Base-by-base conservation (phyloP, 92 coral and sea anemone species). In the Paragorgia papillata region DNA sequence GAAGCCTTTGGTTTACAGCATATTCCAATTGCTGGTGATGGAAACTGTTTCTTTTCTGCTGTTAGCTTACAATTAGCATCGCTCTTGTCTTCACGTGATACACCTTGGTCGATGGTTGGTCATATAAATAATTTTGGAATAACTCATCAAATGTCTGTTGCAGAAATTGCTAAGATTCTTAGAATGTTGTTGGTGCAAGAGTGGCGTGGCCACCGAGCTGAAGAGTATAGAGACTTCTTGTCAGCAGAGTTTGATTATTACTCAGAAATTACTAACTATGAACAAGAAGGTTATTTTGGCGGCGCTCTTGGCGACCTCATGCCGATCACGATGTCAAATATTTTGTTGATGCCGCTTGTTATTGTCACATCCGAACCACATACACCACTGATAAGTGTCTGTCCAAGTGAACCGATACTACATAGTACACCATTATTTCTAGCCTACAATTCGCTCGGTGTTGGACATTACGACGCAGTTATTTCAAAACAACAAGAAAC, bases 251-350 rank as follows among this genome's bases (percentile, higher is more conserved):
- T 41, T 8, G 67, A 80, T 57, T 66, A 50, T 66, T 51, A 7
- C 31, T 24, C 35, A 10, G 84, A 80, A 41, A 68, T 37, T 22
- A 37, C 1, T 37, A 51, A 80, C 14, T 80, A 53, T 41, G 32
- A 37, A 56, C 32, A 55, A 13, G 20, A 51, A n/a, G 78, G 78
- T 21, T 80, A 69, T 22, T 56, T 28, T 22, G 65, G 62, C 22
- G 79, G 80, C 21, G 79, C 84, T 32, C 84, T 80, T 34, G 79
- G 69, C 12, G 84, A 80, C 62, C 79, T 80, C 21, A 80, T 67
- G 79, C 84, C 66, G n/a, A 80, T 80, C n/a, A 79, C 83, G 7
- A 79, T 79, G 63, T 49, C 83, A 8, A 79, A 79, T 21, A 34
- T 79, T 35, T 49, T 65, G 2, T 17, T 41, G 22, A 32, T 79